Conservation (phyloP, 2,888 invertebrate genomes). For the Tricholauxania praeusta region DNA sequence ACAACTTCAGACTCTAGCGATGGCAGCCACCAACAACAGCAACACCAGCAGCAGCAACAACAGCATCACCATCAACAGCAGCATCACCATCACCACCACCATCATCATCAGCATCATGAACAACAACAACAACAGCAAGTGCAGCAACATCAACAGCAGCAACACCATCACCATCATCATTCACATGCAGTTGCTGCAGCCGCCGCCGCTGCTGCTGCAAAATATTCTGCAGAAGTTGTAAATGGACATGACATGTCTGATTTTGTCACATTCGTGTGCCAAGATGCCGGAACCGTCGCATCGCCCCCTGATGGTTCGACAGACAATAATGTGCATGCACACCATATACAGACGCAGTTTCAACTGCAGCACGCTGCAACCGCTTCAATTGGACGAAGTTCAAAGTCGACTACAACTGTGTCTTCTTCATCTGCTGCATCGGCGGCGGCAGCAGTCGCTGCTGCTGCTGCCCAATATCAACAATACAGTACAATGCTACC, state of each 20-base stretch:
- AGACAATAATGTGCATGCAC: constrained; percentile 30
- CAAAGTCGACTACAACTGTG: constrained; percentile 67
- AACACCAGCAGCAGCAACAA: constrained; percentile 43
- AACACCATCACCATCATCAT: constrained; percentile 46
- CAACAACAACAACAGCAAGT: constrained; percentile 49
- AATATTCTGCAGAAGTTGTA: constrained; percentile 70
- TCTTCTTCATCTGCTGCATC: constrained; percentile 50
- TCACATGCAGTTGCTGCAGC: constrained; percentile 49
- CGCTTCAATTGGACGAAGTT: constrained; percentile 70
- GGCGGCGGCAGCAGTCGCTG: constrained; percentile 51
- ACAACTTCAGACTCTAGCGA: constrained; percentile 42
- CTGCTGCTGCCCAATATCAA: constrained; percentile 57
- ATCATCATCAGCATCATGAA: constrained; percentile 49
- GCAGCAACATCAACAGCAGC: constrained; percentile 47
- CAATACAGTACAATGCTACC: constrained; percentile 91
- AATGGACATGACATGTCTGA: constrained; percentile 93
- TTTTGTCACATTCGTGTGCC: constrained; percentile 97
- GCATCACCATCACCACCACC: constrained; percentile 46
- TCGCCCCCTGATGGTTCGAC: constrained; percentile 24
- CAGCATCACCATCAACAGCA: constrained; percentile 49
- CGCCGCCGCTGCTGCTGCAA: constrained; percentile 71
- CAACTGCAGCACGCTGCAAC: constrained; percentile 52
- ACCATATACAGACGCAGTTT: constrained; percentile 53
- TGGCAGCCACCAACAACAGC: constrained; percentile 60
- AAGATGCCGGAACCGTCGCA: constrained; percentile 81